phyloP scores from a whole-genome alignment of 1,140 invertebrate species.

The Apis dorsata region DNA sequence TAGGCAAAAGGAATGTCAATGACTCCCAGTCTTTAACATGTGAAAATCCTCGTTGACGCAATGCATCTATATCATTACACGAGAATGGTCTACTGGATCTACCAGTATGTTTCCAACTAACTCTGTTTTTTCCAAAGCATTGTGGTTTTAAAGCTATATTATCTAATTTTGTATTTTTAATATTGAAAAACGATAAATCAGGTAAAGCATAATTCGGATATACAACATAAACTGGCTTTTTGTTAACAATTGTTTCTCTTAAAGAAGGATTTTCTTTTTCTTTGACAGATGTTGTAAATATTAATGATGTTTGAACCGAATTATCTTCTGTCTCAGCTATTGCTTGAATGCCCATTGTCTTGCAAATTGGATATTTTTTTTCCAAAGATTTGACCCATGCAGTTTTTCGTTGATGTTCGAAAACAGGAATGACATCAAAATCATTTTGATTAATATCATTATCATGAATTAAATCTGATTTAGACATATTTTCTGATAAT shows the following conservation, averaged over 20 bases:
- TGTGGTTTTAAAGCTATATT: conserved; percentile 83
- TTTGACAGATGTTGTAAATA: conserved; percentile 59
- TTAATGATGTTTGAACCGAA: conserved; percentile 76
- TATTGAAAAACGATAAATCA: conserved; percentile 91
- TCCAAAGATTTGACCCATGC: conserved; percentile 48
- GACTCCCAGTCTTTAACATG: conserved; percentile 96
- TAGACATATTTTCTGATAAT: conserved; percentile 78
- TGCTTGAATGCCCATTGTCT: conserved; percentile 72
- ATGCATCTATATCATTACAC: conserved; percentile 89
- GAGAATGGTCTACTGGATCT: conserved; percentile 87
- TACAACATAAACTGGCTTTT: conserved; percentile 91
- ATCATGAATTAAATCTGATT: conserved; percentile 65
- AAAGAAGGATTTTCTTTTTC: conserved; percentile 61
- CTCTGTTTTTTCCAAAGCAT: conserved; percentile 68
- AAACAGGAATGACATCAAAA: conserved; percentile 32
- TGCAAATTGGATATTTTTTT: conserved; percentile 58
- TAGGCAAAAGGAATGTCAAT: conserved; percentile 90
- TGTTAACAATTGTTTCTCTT: conserved; percentile 77
- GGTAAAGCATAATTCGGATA: conserved; percentile 96
- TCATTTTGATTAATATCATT: conserved; percentile 68
- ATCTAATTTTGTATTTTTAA: conserved; percentile 82
- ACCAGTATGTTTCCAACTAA: conserved; percentile 68
- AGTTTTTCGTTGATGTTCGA: conserved; percentile 48
- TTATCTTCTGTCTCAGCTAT: conserved; percentile 75
- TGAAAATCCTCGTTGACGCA: conserved; percentile 88